phyloP scores from a whole-genome alignment of 2,113 vertebrate species.

The Ranitomeya variabilis region DNA sequence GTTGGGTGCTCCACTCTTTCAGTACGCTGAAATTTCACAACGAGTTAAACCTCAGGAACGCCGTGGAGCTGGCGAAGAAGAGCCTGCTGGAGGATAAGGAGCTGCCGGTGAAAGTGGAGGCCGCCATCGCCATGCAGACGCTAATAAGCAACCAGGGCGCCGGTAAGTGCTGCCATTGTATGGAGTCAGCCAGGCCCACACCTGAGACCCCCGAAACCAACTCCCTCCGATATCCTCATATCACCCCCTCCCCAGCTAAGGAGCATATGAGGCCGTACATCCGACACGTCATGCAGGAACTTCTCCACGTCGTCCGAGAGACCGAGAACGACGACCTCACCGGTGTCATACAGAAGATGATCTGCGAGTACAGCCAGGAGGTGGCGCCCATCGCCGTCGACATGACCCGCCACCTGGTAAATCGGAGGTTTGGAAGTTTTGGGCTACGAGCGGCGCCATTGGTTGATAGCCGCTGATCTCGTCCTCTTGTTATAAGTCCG shows the following conservation, averaged over 20 bases:
- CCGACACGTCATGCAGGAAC: conserved; percentile 96
- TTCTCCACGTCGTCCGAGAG: conserved; percentile 96
- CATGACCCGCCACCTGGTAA: conserved; percentile 98
- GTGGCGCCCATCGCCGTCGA: conserved; percentile 98
- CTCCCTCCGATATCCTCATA: background rate
- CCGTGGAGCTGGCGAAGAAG: conserved; percentile 88
- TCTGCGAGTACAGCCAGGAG: conserved; percentile 98
- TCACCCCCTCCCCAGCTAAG: conserved; percentile 79
- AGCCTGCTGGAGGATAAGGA: conserved; percentile 97
- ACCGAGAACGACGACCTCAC: conserved; percentile 99
- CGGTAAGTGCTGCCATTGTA: conserved; percentile 71
- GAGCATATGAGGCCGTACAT: conserved; percentile 97
- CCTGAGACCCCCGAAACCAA: too few species aligned
- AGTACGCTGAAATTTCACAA: conserved; percentile 98
- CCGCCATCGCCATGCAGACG: conserved; percentile 95
- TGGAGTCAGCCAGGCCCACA: too few species aligned
- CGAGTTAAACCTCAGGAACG: conserved; percentile 95
- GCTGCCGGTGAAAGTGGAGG: conserved; percentile 99
- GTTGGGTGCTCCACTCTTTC: conserved; percentile 99
- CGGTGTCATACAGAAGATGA: conserved; percentile 99
- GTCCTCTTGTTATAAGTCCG: too few species aligned
- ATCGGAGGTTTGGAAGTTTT: too few species aligned
- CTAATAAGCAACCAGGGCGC: conserved; percentile 99
- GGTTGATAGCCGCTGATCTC: too few species aligned
- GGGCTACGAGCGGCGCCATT: too few species aligned